Conservation (phyloP, 2,797 vertebrate genomes). For the Limnodromus scolopaceus region DNA sequence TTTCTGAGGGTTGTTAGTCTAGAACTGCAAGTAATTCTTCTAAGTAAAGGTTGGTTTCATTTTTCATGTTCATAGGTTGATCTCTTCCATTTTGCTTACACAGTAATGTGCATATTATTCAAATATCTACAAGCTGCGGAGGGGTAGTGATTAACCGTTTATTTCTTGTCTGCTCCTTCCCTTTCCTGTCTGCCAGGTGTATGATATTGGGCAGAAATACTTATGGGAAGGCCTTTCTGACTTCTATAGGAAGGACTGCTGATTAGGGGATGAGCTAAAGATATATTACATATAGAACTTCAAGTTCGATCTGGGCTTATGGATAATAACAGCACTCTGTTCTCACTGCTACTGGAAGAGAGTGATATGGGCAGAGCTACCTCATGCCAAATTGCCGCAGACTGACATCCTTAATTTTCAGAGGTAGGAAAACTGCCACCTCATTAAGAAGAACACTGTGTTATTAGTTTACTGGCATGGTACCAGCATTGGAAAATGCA, state of each 20-base stretch:
- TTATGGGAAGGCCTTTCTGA: neutral
- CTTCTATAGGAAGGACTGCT: neutral
- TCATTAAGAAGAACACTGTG: constrained; percentile 68
- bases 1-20: neutral
- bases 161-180: neutral
- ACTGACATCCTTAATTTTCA: constrained; percentile 75
- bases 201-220: neutral
- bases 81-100: neutral
- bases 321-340: constrained; percentile 52
- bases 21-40: neutral
- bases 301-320: constrained; percentile 36
- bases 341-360: constrained; percentile 51
- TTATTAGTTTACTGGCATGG: constrained; percentile 64
- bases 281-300: constrained; percentile 40
- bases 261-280: constrained; percentile 1
- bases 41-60: constrained; percentile 16
- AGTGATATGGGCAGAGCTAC: constrained; percentile 43
- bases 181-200: neutral
- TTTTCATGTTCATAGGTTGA: neutral
- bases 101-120: neutral
- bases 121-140: neutral
- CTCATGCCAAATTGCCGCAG: constrained; percentile 67
- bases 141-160: neutral
- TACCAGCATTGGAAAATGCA: constrained; percentile 42
- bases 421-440: constrained; percentile 73